Conservation (phyloP, 2,888 invertebrate species). For the Andrena praecox region DNA sequence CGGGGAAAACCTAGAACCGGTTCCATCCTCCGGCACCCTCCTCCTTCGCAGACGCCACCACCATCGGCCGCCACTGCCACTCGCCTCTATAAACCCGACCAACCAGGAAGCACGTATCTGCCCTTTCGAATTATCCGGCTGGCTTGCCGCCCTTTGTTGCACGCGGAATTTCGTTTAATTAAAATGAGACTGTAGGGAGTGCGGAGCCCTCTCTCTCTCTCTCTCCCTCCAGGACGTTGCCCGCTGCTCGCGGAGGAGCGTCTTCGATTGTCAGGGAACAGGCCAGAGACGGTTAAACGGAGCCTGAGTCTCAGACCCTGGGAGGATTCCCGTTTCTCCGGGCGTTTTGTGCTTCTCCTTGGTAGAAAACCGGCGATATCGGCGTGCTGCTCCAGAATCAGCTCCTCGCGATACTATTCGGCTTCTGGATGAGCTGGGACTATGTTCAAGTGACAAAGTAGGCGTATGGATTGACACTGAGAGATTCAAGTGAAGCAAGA, state of each 20-base stretch:
- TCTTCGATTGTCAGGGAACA: slow-evolving; percentile 49
- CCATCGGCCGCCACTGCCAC: slow-evolving; percentile 60
- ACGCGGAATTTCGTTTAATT: slow-evolving; percentile 76
- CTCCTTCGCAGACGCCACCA: slow-evolving; percentile 61
- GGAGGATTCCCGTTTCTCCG: not conserved
- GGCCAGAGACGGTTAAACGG: slow-evolving; percentile 29
- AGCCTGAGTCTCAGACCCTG: not conserved
- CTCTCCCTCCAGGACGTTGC: slow-evolving; percentile 1
- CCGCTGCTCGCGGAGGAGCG: slow-evolving; percentile 3
- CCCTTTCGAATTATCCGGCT: slow-evolving; percentile 76
- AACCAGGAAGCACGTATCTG: slow-evolving; percentile 76
- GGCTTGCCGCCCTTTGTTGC: slow-evolving; percentile 75
- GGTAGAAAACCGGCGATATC: not conserved
- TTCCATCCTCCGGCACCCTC: slow-evolving; percentile 67
- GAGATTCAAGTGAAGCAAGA: too few species aligned
- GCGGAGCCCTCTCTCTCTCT: slow-evolving; percentile 9
- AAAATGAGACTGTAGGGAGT: slow-evolving; percentile 71
- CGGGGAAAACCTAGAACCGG: slow-evolving; percentile 71
- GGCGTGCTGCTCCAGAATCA: too few species aligned
- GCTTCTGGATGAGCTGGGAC: too few species aligned
- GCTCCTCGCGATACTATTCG: too few species aligned
- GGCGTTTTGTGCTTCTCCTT: slow-evolving; percentile 3
- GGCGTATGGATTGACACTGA: too few species aligned
- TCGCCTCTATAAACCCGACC: slow-evolving; percentile 70
- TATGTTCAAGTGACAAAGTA: too few species aligned